Conservation (phyloP, 2,113 vertebrate genomes). For the Trinectes maculatus region DNA sequence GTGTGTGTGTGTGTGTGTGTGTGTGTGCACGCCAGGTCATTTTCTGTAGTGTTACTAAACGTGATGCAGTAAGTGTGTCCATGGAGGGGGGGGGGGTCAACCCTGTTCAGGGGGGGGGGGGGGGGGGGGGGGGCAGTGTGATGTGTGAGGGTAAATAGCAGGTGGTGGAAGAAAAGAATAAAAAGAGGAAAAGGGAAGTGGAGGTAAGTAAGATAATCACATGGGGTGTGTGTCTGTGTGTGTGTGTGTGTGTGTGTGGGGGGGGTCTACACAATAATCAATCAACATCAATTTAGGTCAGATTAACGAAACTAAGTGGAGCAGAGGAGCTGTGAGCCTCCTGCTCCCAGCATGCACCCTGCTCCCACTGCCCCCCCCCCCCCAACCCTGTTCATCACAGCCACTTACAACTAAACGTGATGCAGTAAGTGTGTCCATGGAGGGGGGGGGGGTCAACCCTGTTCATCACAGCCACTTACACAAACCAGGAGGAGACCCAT, state of each 20-base stretch:
- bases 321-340: slow-evolving; percentile 18
- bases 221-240: too few relatives aligned
- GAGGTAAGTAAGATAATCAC: neutral
- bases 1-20: neutral
- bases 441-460: too few relatives aligned
- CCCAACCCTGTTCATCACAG: too few relatives aligned
- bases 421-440: neutral
- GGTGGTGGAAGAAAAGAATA: neutral
- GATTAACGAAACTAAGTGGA: slow-evolving; percentile 26
- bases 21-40: too few relatives aligned
- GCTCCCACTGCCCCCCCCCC: too few relatives aligned
- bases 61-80: neutral
- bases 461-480: too few relatives aligned
- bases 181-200: neutral
- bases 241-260: neutral
- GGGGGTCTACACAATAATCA: slow-evolving; percentile 24
- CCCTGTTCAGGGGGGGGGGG: too few relatives aligned
- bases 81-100: neutral
- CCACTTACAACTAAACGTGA: neutral
- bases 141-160: neutral
- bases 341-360: too few relatives aligned
- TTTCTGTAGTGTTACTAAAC: neutral
- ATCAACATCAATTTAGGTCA: slow-evolving; percentile 57
- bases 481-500: too few relatives aligned
- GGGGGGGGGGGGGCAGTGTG: too few relatives aligned